Base-by-base conservation (phyloP, 2,888 invertebrate genomes). In the Brachyopa scutellaris region DNA sequence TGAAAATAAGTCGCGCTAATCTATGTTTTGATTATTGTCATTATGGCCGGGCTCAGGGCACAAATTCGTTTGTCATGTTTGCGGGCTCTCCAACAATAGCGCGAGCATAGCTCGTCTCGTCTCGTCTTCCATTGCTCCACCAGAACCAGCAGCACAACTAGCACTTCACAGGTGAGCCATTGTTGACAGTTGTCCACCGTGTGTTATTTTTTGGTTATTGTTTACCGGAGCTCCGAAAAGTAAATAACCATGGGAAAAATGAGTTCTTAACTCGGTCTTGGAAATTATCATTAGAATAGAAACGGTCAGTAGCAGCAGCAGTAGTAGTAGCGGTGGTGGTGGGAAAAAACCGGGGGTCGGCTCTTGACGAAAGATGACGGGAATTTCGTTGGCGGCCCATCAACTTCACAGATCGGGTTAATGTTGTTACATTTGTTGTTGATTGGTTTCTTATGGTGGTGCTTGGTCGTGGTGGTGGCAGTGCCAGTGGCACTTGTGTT, bases 171-270 rank as follows among this genome's bases (percentile, higher is more conserved):
- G 82, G 82, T 82, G 72, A 82, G 47, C 82, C 82, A 72, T 82
- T 82, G 82, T 82, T 77, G 82, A 82, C 82, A 82, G 82, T 82
- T 82, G 77, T 82, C 82, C 82, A 82, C 82, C 38, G 64, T 74
- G 64, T 74, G 74, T 74, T 66, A 59, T 74, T 74, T 74, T 74
- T 66, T 70, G 64, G 72, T 82, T 82, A 72, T 72, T 82, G 82
- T 82, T 82, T 82, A 77, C 82, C 72, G 64, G 77, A 53, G 70
- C 70, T 64, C 66, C 64, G 55, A 77, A 82, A 82, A 72, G 76
- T 77, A 82, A 82, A 82, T 82, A 82, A 82, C 82, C 70, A 82
- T 82, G 82, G 82, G 82, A 82, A 82, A 74, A 70, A 66, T 77
- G 66, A 64, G 17, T 77, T 77, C 66, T 72, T 61, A 61, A 61